A percentile compares a stretch with the other conserved stretches of the same genome.
These are phyloP conservation scores for Cylas formicarius DNA, from an alignment of 1,140 invertebrate species.

Conservation along the genomic window DNA sequence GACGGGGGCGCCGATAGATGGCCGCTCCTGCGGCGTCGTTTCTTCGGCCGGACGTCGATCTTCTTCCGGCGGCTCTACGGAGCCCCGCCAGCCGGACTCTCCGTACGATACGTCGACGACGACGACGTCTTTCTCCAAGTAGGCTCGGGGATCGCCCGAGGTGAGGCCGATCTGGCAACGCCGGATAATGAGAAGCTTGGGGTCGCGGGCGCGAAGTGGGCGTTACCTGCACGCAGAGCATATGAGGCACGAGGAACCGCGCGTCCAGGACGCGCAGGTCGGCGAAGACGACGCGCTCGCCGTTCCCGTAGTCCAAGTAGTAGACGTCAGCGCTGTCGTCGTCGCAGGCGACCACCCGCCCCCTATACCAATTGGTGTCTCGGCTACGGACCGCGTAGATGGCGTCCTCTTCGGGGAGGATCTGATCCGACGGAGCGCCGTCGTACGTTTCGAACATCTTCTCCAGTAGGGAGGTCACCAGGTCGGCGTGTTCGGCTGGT, in stretches of 20 bases:
- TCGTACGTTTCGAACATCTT: conserved; percentile 54
- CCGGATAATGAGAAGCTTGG: neutral
- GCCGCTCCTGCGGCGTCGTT: conserved; percentile 1
- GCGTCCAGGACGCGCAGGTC: conserved; percentile 24
- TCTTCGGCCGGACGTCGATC: neutral
- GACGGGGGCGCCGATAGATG: conserved; percentile 37
- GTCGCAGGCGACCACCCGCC: conserved; percentile 46
- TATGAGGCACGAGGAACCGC: conserved; percentile 26
- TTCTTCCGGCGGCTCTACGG: conserved; percentile 9
- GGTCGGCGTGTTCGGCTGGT: conserved; percentile 40
- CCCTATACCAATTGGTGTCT: conserved; percentile 64
- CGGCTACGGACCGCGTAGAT: conserved; percentile 54
- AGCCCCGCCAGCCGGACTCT: conserved; percentile 29
- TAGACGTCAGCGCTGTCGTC: conserved; percentile 48
- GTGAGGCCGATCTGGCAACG: conserved; percentile 20
- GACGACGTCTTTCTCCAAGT: conserved; percentile 27
- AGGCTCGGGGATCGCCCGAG: conserved; percentile 6
- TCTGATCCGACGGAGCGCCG: conserved; percentile 37
- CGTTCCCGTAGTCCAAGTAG: conserved; percentile 74
- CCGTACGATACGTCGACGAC: conserved; percentile 23
- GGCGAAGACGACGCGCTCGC: conserved; percentile 47
- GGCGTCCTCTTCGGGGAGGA: conserved; percentile 38
- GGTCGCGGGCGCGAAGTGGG: no score
- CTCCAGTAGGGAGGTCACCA: conserved; percentile 44
- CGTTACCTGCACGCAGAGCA: conserved; percentile 30